Evolutionary conservation across 2,797 vertebrate genomes (phyloP).

Genomic region (Mycteria americana): DNA sequence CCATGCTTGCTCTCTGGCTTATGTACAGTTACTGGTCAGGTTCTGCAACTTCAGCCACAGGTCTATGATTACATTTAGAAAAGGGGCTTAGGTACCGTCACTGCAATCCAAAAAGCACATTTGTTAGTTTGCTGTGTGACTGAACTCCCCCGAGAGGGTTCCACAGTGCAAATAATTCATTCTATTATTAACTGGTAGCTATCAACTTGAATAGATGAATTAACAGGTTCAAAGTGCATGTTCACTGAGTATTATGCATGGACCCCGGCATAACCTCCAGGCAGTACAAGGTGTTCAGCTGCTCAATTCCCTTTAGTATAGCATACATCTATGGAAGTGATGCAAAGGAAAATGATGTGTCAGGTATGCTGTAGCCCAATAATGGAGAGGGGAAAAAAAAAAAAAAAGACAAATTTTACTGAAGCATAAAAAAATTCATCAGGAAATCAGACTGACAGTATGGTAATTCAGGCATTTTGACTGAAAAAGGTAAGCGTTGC

Average conservation of each 20-base stretch:
- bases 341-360: fast-evolving
- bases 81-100: background rate
- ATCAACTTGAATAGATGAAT: background rate
- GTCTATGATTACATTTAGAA: background rate
- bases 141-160: background rate
- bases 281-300: background rate
- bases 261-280: background rate
- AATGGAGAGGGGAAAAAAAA: background rate
- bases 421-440: background rate
- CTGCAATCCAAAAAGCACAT: background rate
- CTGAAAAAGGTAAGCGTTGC: background rate
- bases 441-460: background rate
- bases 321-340: background rate
- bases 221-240: background rate
- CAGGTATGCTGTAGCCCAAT: background rate
- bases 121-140: background rate
- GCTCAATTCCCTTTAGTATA: background rate
- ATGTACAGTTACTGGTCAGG: background rate
- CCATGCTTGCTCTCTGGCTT: background rate
- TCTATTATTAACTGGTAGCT: background rate
- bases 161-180: background rate
- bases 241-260: background rate
- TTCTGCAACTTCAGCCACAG: background rate
- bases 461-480: background rate
- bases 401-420: background rate